Evolutionary conservation across 2,113 vertebrate species (phyloP), one percentile per base, ranked within the genome.

Genomic region (Cavia porcellus): DNA sequence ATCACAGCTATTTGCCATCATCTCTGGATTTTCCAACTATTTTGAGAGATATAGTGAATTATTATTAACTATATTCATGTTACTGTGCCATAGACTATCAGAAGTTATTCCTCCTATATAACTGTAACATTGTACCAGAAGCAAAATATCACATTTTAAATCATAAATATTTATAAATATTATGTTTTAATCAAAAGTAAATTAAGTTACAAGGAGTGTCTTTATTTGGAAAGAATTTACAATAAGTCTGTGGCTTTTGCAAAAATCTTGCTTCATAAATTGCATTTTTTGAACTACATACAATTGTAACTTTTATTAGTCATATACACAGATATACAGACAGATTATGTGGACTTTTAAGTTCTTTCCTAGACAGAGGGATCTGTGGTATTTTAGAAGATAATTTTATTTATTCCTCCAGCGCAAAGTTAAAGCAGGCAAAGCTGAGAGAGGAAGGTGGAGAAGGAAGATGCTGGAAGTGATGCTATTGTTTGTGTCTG

Each of bases 181-280:
- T 83, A 83, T 45, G 80, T 25, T 74, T 74, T 32, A 59, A 72
- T 47, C 7, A 59, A 83, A 70, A 45, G 10, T 22, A 70, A 57
- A 24, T 7, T 35, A 59, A 59, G 35, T 59, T 47, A 45, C n/a
- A 74, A 1, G 5, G 14, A 62, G 7, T 15, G 20, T n/a, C 28
- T 75, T 87, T 75, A 87, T 81, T 77, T 92, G 82, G 42, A 61
- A 66, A 96, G 15, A 13, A 62, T 91, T 91, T 83, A 86, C 83
- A 47, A 2, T 17, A 84, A 82, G 15, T 91, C 45, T 47, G 0
- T 79, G 52, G 66, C 57, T 47, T 30, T 77, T 82, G 32, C 47
- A 90, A 92, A 92, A 95, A 28, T 52, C 19, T 83, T 83, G 80
- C 3, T 10, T 12, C 25, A 22, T 38, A 87, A 74, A 75, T 81